Conservation (phyloP, 2,797 vertebrate species). For the Cichlasoma orientale region DNA sequence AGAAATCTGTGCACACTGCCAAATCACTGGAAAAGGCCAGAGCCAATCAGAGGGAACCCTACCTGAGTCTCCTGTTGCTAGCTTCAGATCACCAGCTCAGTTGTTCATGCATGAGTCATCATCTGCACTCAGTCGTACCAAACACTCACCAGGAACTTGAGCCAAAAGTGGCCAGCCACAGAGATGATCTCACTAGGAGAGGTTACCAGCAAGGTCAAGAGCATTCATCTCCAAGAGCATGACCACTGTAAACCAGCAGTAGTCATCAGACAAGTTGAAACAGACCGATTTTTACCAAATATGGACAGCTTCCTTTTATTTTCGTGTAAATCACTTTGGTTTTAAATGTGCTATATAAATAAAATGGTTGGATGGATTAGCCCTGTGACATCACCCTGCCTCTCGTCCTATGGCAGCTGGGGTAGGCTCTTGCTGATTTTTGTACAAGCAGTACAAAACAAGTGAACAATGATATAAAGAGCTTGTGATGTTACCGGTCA, state of each 20-base stretch:
- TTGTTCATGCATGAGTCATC: too few relatives aligned
- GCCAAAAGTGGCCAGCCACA: background rate
- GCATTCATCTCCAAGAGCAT: background rate
- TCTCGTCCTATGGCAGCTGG: too few relatives aligned
- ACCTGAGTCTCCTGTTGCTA: background rate
- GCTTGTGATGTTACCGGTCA: background rate
- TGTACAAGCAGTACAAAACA: too few relatives aligned
- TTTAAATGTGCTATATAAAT: too few relatives aligned
- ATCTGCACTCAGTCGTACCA: background rate
- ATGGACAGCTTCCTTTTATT: background rate
- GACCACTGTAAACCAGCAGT: background rate
- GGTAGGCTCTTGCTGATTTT: too few relatives aligned
- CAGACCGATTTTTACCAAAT: background rate
- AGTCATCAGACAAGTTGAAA: background rate
- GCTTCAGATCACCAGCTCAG: background rate
- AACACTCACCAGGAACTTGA: background rate
- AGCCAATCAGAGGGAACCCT: background rate
- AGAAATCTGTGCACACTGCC: rapidly evolving
- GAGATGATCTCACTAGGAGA: background rate
- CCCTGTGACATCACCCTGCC: too few relatives aligned
- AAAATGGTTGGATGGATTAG: too few relatives aligned
- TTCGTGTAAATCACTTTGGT: background rate
- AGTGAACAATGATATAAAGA: background rate
- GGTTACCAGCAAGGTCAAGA: background rate
- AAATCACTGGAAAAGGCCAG: background rate